These are phyloP conservation scores for Ursus arctos DNA, from an alignment of 2,113 vertebrate genomes.

Conservation along the genomic window DNA sequence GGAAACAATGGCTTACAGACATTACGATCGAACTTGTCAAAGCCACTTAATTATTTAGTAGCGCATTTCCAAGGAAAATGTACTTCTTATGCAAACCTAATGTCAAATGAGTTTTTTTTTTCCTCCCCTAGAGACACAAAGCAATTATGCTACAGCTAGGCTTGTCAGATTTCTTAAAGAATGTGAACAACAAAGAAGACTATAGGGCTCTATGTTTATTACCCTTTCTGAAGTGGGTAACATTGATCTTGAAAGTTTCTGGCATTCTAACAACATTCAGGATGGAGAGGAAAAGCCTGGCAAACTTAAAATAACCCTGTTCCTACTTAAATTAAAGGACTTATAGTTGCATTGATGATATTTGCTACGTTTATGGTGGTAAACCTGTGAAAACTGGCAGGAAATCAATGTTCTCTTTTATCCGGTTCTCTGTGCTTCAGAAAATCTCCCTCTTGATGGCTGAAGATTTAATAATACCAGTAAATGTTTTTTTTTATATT, in stretches of 20 bases:
- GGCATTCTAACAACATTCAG: background rate
- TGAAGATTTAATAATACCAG: conserved; percentile 61
- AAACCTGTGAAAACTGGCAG: background rate
- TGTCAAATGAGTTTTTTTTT: background rate
- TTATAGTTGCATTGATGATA: background rate
- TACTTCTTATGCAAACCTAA: conserved; percentile 20
- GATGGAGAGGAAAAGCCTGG: background rate
- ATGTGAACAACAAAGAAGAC: background rate
- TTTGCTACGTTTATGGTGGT: background rate
- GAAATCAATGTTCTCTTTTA: conserved; percentile 43
- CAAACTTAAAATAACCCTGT: background rate
- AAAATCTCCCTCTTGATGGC: background rate
- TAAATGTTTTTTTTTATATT: conserved; percentile 42
- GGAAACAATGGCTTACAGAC: background rate
- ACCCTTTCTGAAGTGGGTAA: conserved; percentile 16
- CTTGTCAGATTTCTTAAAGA: conserved; percentile 15
- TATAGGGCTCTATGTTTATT: background rate
- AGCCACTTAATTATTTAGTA: background rate
- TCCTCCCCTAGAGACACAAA: background rate
- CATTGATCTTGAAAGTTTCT: background rate
- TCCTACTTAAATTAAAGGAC: conserved; percentile 48
- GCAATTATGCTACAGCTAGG: background rate
- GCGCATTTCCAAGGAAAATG: background rate
- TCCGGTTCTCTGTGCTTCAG: background rate
- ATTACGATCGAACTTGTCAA: conserved; percentile 6